Percentiles rank a stretch among this genome's conserved stretches.
These are phyloP conservation scores for Hemithea aestivaria DNA, from an alignment of 2,888 invertebrate species.

Conservation along the genomic window DNA sequence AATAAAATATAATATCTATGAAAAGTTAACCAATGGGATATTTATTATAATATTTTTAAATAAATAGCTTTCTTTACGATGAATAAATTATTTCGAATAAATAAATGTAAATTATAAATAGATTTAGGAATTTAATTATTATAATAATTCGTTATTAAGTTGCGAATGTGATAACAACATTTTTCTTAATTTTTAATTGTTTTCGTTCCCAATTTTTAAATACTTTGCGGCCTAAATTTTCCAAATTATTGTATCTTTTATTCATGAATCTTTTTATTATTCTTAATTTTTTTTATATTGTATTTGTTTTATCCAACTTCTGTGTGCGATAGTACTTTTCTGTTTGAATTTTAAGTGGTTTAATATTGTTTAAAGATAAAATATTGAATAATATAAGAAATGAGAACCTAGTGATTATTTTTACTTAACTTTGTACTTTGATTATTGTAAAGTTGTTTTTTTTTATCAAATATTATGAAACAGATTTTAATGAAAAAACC, in stretches of 20 bases:
- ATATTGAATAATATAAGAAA: too few relatives aligned
- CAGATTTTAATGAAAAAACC: too few relatives aligned
- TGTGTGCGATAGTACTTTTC: too few relatives aligned
- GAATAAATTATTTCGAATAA: conserved; percentile 23
- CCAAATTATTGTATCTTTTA: not conserved
- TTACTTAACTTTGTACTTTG: conserved; percentile 15
- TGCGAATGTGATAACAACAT: conserved; percentile 14
- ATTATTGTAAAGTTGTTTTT: conserved; percentile 6
- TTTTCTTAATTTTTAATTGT: not conserved
- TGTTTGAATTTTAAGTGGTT: too few relatives aligned
- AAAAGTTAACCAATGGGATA: conserved; percentile 12
- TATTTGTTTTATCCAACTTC: too few relatives aligned
- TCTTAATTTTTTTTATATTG: too few relatives aligned
- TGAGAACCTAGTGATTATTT: conserved; percentile 6
- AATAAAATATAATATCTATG: conserved; percentile 4
- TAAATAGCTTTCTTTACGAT: conserved; percentile 24
- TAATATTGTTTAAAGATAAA: too few relatives aligned
- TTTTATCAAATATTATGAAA: too few relatives aligned
- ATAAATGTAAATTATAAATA: too few relatives aligned
- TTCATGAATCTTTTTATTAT: too few relatives aligned
- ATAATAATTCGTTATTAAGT: conserved; percentile 35
- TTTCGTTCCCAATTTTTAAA: conserved; percentile 11
- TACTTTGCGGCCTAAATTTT: conserved; percentile 8
- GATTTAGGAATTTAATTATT: conserved; percentile 32
- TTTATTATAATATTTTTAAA: conserved; percentile 15